Base-by-base conservation (phyloP, 2,888 invertebrate genomes). In the Drosophila villosipedis region DNA sequence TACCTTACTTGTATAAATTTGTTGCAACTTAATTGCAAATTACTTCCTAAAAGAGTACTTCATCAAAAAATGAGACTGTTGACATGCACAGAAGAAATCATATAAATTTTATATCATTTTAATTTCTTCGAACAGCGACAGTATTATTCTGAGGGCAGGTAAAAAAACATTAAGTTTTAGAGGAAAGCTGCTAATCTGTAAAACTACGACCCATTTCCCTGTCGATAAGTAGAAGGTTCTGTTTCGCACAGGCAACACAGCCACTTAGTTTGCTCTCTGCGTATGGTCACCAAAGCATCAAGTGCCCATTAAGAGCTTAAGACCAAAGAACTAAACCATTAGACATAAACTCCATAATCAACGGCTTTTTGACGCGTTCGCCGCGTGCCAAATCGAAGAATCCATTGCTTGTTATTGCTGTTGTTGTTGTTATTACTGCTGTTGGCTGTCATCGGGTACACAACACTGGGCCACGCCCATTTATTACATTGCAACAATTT, bases 301-400 rank as follows among this genome's bases (percentile, higher is more conserved):
- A 87, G 89, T 90, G 84, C 69, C 80, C 89, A 87, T 87, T 87
- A 87, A 77, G 84, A 53, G 90, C 90, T 87, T 87, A 88, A 83
- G 76, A 75, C 79, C 81, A 60, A 73, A 76, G 66, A 82, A 82
- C 76, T 82, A 71, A 72, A 37, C 75, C 73, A 82, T 89, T 82
- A 83, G 84, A 82, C 55, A 69, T 62, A 52, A 69, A 65, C 72
- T 75, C 73, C 76, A 76, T 90, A 87, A 91, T 91, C 89, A 90
- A 57, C 85, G 84, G 90, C 85, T 84, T 91, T 89, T 86, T 87
- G 90, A 90, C 80, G 83, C 71, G 72, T 52, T 59, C 2, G 82
- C 49, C 83, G 87, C 88, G 88, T 87, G 83, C 25, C 63, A 72
- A 71, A 67, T 52, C 53, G 43, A 37, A 49, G 37, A 70, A 55